Conservation (phyloP, 2,113 vertebrate species). For the Eulemur rufifrons region DNA sequence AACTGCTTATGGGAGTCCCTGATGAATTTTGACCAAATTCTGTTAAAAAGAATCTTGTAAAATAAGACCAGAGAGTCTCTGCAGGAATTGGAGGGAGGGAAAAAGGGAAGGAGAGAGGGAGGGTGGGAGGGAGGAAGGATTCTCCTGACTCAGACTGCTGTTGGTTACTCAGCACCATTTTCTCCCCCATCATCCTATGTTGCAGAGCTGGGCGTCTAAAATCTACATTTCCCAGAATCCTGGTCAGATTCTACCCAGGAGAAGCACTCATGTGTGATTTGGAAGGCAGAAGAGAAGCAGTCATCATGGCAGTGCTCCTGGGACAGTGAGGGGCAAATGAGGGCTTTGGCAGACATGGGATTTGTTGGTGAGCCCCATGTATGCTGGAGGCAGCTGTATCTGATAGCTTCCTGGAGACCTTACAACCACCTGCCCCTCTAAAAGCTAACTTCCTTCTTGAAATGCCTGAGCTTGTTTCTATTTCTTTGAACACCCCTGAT, state of each 20-base stretch:
- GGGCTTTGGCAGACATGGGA: background rate
- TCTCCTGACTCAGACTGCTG: background rate
- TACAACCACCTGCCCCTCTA: background rate
- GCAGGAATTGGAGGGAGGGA: background rate
- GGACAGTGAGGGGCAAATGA: background rate
- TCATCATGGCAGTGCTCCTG: background rate
- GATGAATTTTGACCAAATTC: slow-evolving; percentile 16
- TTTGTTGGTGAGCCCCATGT: background rate
- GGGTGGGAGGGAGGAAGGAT: background rate
- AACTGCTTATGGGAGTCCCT: background rate
- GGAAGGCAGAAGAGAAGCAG: background rate
- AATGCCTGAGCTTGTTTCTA: background rate
- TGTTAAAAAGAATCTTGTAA: background rate
- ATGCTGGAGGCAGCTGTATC: background rate
- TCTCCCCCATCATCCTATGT: too few relatives aligned
- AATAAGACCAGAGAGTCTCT: background rate
- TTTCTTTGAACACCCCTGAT: rapidly evolving
- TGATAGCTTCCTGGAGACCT: background rate
- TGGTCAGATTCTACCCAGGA: background rate
- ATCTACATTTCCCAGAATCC: background rate
- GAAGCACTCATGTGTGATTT: rapidly evolving
- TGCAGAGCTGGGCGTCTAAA: background rate
- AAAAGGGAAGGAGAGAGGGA: background rate
- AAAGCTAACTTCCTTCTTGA: background rate
- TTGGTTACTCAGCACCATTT: background rate